phyloP scores from a whole-genome alignment of 2,888 invertebrate species.

The Pemphredon lugubris region DNA sequence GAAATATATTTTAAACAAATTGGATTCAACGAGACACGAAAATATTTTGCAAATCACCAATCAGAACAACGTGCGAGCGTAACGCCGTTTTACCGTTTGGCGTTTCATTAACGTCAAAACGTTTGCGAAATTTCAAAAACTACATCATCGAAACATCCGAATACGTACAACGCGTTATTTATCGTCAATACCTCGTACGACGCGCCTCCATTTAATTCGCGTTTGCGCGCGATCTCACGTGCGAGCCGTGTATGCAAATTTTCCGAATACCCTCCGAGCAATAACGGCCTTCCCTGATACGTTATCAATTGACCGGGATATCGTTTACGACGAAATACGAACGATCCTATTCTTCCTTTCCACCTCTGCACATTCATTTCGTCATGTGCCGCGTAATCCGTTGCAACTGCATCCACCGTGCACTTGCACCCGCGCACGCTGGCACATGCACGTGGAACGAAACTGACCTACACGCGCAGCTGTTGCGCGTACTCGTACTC shows the following conservation, averaged over 20 bases:
- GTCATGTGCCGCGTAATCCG: slow-evolving; percentile 9
- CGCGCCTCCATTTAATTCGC: too few relatives aligned
- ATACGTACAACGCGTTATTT: too few relatives aligned
- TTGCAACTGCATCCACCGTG: slow-evolving; percentile 15
- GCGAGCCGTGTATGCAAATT: slow-evolving; percentile 1
- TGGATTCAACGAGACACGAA: too few relatives aligned
- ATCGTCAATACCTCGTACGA: too few relatives aligned
- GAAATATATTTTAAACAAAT: too few relatives aligned
- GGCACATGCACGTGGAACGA: slow-evolving; percentile 11
- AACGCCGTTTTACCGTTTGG: not conserved
- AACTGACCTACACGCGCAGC: slow-evolving; percentile 64
- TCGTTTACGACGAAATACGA: slow-evolving; percentile 21
- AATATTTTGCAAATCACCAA: too few relatives aligned
- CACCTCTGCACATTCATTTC: slow-evolving; percentile 8
- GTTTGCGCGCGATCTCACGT: not conserved
- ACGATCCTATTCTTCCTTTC: slow-evolving; percentile 14
- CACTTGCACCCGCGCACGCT: slow-evolving; percentile 14
- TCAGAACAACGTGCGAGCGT: not conserved
- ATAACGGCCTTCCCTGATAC: slow-evolving; percentile 25
- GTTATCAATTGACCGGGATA: slow-evolving; percentile 24
- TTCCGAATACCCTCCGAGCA: slow-evolving; percentile 2
- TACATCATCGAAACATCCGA: not conserved
- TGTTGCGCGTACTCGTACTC: slow-evolving; percentile 52
- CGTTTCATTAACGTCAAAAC: not conserved
- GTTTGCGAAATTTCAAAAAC: too few relatives aligned